Evolutionary conservation across 2,113 vertebrate genomes (phyloP).

Genomic region (Cairina moschata): DNA sequence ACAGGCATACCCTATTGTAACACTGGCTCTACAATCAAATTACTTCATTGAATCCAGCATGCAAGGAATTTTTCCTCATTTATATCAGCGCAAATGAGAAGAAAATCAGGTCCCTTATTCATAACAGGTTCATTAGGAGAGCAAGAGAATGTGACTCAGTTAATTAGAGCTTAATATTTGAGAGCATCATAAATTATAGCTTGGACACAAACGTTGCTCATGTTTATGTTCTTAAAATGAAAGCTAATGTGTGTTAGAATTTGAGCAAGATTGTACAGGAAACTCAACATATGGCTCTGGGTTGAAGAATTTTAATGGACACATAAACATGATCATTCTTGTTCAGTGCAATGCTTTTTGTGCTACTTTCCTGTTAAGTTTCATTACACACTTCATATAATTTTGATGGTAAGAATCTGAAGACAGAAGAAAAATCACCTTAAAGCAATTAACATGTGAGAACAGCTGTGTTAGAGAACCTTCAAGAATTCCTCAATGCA

Average conservation of each 20-base stretch:
- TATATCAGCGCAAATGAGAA: neutral
- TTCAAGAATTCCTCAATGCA: slow-evolving; percentile 37
- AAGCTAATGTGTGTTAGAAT: slow-evolving; percentile 30
- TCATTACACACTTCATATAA: slow-evolving; percentile 44
- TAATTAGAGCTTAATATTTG: slow-evolving; percentile 52
- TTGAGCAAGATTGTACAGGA: slow-evolving; percentile 53
- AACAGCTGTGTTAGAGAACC: slow-evolving; percentile 52
- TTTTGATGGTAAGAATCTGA: slow-evolving; percentile 59
- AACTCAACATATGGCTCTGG: slow-evolving; percentile 35
- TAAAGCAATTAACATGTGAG: slow-evolving; percentile 43
- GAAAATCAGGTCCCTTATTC: slow-evolving; percentile 43
- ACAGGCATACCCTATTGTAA: neutral
- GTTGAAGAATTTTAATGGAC: slow-evolving; percentile 59
- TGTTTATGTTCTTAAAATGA: slow-evolving; percentile 53
- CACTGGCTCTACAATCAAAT: neutral
- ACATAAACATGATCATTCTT: slow-evolving; percentile 58
- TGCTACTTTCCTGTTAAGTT: slow-evolving; percentile 37
- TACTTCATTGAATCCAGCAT: slow-evolving; percentile 23
- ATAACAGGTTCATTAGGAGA: slow-evolving; percentile 52
- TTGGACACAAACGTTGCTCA: slow-evolving; percentile 3
- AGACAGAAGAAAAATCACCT: slow-evolving; percentile 54
- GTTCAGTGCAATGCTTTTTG: slow-evolving; percentile 14
- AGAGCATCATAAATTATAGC: slow-evolving; percentile 50
- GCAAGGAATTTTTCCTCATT: slow-evolving; percentile 26
- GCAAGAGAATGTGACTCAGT: slow-evolving; percentile 43